Evolutionary conservation across 2,113 vertebrate species (phyloP), one percentile per base, ranked within the genome.

Genomic region (Papio anubis): DNA sequence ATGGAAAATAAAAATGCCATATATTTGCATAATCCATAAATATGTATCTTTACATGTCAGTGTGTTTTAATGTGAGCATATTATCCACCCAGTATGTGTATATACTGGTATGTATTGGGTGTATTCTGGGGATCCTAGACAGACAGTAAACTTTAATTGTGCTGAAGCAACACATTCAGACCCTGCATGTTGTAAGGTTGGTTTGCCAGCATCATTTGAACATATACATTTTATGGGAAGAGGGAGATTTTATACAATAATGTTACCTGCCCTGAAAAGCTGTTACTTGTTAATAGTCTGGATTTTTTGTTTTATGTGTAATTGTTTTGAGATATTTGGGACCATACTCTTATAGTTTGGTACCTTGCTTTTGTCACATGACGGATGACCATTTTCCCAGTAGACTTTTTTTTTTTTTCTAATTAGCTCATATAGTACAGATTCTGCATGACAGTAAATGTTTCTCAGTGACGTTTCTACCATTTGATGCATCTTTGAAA

Each of bases 281-380:
- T 32, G n/a, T 18, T 83, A 3, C 72, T 90, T 76, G 43, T 64
- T 52, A 66, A 30, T 89, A 81, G 18, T 25, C 32, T 50, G 16
- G 25, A 59, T 86, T 91, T 64, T 48, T 94, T 82, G 3, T 94
- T 92, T 83, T 57, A n/a, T n/a, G 32, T 93, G 45, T 94, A 75
- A 38, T 91, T 95, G 95, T 85, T 95, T 89, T 43, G 27, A 55
- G 35, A n/a, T 57, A 32, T 89, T 79, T 78, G 45, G 16, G n/a
- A 4, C 43, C 14, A 38, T 88, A 55, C 21, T 86, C 70, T 52
- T 79, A 59, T 86, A 87, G 18, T 91, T 88, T 86, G 13, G 30
- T 61, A 68, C 40, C 52, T 93, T 97, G 17, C 30, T 73, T 93
- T 91, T 94, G 66, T 87, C 40, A 45, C 17, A 90, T 95, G 68